Evolutionary conservation across 2,888 invertebrate species (phyloP).

Genomic region (Cataglyphis altisquamis): DNA sequence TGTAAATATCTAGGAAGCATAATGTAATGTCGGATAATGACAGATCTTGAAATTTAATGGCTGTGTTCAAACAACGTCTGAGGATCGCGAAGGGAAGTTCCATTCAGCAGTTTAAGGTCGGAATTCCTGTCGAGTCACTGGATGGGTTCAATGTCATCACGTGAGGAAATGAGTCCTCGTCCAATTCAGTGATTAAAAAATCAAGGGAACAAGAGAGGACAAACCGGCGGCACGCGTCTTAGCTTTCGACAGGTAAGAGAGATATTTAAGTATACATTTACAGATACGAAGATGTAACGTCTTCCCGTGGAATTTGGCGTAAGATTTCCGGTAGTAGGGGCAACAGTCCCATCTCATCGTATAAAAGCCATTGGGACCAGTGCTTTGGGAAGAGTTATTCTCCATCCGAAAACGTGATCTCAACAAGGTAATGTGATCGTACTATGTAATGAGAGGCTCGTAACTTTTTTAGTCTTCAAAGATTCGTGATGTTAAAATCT

Average conservation of each 20-base stretch:
- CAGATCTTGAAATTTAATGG: neutral
- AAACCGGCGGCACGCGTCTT: neutral
- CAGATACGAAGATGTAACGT: conserved; percentile 5
- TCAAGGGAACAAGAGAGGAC: conserved; percentile 3
- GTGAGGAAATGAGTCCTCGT: conserved; percentile 4
- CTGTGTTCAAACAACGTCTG: neutral
- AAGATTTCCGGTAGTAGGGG: conserved; percentile 58
- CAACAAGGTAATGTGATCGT: conserved; percentile 12
- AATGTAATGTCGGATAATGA: neutral
- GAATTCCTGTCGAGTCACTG: conserved; percentile 50
- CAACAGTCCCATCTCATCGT: conserved; percentile 15
- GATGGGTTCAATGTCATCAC: conserved; percentile 52
- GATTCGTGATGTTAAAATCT: neutral
- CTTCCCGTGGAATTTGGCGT: conserved; percentile 40
- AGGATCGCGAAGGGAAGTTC: neutral
- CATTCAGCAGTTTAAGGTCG: neutral
- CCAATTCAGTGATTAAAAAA: neutral
- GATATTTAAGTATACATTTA: neutral
- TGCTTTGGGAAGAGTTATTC: conserved; percentile 35
- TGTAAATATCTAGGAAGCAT: neutral
- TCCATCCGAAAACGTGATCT: conserved; percentile 18
- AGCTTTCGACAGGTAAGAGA: neutral
- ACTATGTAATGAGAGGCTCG: neutral
- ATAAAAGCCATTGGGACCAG: conserved; percentile 57
- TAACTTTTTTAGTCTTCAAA: neutral